Conservation (phyloP, 2,113 vertebrate genomes). For the Panthera leo region DNA sequence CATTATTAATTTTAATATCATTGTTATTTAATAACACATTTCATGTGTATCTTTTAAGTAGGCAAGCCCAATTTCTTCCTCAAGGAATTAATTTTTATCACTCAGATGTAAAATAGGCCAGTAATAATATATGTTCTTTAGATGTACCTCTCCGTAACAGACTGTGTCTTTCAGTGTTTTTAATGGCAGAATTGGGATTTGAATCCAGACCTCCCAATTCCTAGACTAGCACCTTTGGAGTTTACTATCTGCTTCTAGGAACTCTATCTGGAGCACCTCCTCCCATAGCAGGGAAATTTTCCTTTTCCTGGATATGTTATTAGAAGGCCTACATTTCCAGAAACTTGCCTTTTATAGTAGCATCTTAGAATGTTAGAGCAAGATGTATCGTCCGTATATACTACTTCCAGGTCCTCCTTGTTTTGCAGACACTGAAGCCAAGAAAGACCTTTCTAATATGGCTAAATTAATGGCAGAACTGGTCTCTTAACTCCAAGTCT, state of each 20-base stretch:
- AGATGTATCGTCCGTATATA: background rate
- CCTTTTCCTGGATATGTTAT: background rate
- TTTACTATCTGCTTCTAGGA: background rate
- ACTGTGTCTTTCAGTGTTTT: slow-evolving; percentile 23
- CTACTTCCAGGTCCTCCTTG: background rate
- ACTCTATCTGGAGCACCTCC: slow-evolving; percentile 17
- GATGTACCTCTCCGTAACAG: background rate
- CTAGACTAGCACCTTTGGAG: background rate
- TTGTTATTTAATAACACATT: slow-evolving; percentile 40
- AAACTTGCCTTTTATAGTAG: slow-evolving; percentile 6
- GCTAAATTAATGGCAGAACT: background rate
- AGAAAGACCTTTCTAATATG: background rate
- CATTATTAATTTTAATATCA: background rate
- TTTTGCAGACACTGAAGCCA: slow-evolving; percentile 7
- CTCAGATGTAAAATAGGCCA: slow-evolving; percentile 22
- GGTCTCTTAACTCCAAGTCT: background rate
- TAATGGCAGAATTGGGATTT: slow-evolving; percentile 45
- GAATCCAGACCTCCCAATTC: slow-evolving; percentile 8
- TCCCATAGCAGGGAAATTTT: background rate
- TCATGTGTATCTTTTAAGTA: slow-evolving; percentile 29
- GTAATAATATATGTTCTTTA: slow-evolving; percentile 45
- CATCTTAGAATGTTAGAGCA: slow-evolving; percentile 21
- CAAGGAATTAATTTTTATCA: slow-evolving; percentile 34
- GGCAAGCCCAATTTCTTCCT: background rate
- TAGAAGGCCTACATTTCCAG: slow-evolving; percentile 25